Evolutionary conservation across 2,888 invertebrate species (phyloP), one percentile per base, ranked within the genome.

Genomic region (Lymantria dispar): DNA sequence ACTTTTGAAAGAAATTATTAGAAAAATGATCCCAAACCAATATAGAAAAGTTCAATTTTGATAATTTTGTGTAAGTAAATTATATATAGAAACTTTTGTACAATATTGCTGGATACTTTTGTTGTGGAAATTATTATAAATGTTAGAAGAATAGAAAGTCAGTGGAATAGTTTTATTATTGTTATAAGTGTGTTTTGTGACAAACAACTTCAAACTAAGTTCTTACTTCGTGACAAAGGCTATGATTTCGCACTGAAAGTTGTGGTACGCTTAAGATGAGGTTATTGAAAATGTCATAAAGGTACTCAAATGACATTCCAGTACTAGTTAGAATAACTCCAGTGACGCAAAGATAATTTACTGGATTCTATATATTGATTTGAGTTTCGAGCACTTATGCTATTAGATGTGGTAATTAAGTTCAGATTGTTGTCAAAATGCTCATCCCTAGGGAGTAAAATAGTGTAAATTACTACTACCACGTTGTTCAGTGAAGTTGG

Each of bases 251-350:
- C 37, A 22, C 41, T 29, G 8, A 38, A 51, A 63, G 44, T 60
- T 58, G 30, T 38, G 42, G 36, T 22, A 48, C n/a, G n/a, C 54
- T 54, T 13, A 40, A 54, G 50, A 30, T 2, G 30, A 47, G 56
- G 37, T 56, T 58, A 51, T 58, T 54, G 53, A 56, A 52, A 56
- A 55, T 53, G 60, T 45, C 33, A 41, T 30, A 48, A 33, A 43
- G 22, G 50, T 38, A 14, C 10, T 49, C 41, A n/a, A 37, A 42
- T 43, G 3, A 37, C 41, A 5, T 45, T 42, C n/a, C 10, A 29
- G 41, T n/a, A 12, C 36, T 38, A 47, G 42, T 47, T 29, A 10
- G 8, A 42, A n/a, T 37, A 9, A 31, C 46, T 47, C 41, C 31
- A 31, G 15, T 38, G 43, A 45, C 12, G 15, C 14, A 12, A n/a